Evolutionary conservation across 2,113 vertebrate genomes (phyloP), one percentile per base, ranked within the genome.

Genomic region (Glaucidium brasilianum): DNA sequence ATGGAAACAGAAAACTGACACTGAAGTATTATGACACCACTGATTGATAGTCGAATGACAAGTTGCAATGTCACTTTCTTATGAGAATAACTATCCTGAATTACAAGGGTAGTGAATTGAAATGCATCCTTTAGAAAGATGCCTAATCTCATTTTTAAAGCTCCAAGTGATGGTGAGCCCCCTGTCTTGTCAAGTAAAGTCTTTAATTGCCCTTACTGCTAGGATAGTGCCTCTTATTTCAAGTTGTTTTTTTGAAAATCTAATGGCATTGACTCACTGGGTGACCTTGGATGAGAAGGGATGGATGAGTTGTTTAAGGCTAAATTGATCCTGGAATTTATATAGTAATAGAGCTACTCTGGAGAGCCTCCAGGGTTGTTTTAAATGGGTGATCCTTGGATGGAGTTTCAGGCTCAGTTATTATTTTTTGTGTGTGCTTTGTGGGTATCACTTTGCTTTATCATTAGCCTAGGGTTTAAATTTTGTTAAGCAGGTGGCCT

Each of bases 281-380:
- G 37, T 97, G 94, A 96, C 95, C 94, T 97, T 95, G 92, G 77
- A 79, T 69, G 89, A 90, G 69, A 82, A 90, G 84, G 50, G 41
- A 88, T 79, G 86, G 91, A 90, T 95, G 84, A 60, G 43, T 91
- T 88, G 72, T 93, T 96, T 72, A 81, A 96, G 68, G 64, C 82
- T 93, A 90, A 95, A 94, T 82, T 89, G 94, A 94, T 94, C 60
- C 56, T 85, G 86, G 91, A 95, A 94, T 97, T 96, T 95, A 94
- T 91, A 74, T 82, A 79, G 85, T 69, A 94, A 92, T 85, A 67
- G 20, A 89, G 26, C 32, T 32, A 11, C 66, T 50, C 83, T 68
- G 80, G 22, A 91, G 35, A 94, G 43, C 29, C 35, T 72, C 35
- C 66, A 78, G 66, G 26, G 39, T 27, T 89, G 76, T 82, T 94